phyloP scores from a whole-genome alignment of 1,140 invertebrate species.

The Choristoneura fumiferana region DNA sequence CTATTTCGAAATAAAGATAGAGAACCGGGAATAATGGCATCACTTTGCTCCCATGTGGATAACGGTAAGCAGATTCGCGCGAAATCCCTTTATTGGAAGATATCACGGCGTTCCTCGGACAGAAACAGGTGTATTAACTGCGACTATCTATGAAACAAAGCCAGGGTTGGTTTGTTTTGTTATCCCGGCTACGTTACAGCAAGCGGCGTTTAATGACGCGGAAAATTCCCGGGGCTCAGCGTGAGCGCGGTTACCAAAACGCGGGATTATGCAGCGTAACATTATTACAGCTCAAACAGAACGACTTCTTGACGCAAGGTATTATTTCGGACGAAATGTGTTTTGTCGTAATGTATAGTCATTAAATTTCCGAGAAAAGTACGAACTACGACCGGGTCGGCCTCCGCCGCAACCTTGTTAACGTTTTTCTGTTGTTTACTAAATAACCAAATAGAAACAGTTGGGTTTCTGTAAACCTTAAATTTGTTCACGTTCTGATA shows the following conservation, averaged over 20 bases:
- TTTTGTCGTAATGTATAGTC: neutral
- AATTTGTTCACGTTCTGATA: too few species aligned
- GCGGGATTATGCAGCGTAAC: slow-evolving; percentile 47
- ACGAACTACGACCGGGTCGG: slow-evolving; percentile 17
- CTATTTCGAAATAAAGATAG: neutral
- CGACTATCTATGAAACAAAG: slow-evolving; percentile 37
- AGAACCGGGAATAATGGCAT: neutral
- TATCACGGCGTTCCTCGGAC: neutral
- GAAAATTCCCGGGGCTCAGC: slow-evolving; percentile 45
- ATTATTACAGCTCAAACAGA: slow-evolving; percentile 42
- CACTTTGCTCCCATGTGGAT: neutral
- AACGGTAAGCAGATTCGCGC: neutral
- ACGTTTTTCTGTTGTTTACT: too few species aligned
- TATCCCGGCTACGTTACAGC: slow-evolving; percentile 30
- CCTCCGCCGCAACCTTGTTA: too few species aligned
- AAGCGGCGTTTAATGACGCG: slow-evolving; percentile 45
- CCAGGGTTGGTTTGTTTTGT: slow-evolving; percentile 41
- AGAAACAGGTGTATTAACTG: slow-evolving; percentile 32
- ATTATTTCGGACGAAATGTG: slow-evolving; percentile 9
- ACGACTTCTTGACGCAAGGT: slow-evolving; percentile 26
- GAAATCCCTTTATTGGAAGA: slow-evolving; percentile 4
- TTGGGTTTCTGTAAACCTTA: neutral
- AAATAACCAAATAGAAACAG: slow-evolving; percentile 21
- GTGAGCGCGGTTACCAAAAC: slow-evolving; percentile 29
- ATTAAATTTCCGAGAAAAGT: slow-evolving; percentile 3